A percentile compares a stretch with the other conserved stretches of the same genome.
Evolutionary conservation across 2,797 vertebrate species (phyloP).

Genomic region (Aratinga solstitialis): DNA sequence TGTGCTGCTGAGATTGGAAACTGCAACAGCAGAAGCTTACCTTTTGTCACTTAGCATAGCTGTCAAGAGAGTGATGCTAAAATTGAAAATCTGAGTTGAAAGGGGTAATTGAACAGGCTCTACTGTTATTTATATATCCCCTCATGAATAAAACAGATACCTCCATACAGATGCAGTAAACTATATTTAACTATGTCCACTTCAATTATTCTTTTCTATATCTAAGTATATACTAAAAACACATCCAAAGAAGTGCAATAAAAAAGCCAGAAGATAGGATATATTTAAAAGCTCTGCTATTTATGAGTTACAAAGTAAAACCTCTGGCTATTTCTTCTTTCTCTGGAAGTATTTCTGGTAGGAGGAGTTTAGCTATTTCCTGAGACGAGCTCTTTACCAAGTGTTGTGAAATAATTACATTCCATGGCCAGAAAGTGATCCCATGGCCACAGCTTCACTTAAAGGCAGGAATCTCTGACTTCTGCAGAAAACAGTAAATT

Average conservation of each 20-base stretch:
- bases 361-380: not conserved
- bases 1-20: not conserved
- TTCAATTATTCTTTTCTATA: not conserved
- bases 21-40: not conserved
- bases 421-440: not conserved
- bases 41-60: slow-evolving; percentile 9
- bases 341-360: not conserved
- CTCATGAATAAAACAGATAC: not conserved
- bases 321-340: not conserved
- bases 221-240: not conserved
- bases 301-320: slow-evolving; percentile 8
- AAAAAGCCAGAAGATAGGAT: not conserved
- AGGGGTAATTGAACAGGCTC: slow-evolving; percentile 18
- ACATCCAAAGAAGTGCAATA: not conserved
- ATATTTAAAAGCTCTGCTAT: slow-evolving; percentile 3
- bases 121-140: slow-evolving; percentile 26
- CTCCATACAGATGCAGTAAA: not conserved
- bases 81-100: slow-evolving; percentile 27
- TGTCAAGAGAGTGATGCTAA: slow-evolving; percentile 31
- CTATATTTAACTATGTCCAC: not conserved
- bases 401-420: not conserved
- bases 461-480: not conserved
- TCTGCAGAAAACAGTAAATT: not conserved
- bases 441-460: not conserved
- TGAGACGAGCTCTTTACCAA: not conserved